These are phyloP conservation scores for Litoditis marina DNA, from an alignment of 2,888 invertebrate genomes.

Conservation along the genomic window DNA sequence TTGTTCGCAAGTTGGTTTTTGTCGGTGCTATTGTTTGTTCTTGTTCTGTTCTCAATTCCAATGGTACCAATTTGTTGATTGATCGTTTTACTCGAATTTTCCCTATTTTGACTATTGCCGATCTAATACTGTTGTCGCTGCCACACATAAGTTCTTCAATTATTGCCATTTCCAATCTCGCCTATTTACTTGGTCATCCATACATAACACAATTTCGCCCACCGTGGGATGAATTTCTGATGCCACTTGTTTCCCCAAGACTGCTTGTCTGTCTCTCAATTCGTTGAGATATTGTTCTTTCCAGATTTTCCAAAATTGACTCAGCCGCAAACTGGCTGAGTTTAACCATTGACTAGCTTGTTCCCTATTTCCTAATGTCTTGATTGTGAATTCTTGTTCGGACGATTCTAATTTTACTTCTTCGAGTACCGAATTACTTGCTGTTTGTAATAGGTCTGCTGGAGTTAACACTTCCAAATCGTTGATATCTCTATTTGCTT, in stretches of 20 bases:
- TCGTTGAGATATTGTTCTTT: background rate
- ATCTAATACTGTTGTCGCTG: background rate
- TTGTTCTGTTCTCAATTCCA: too few species aligned
- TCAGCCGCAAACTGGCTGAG: background rate
- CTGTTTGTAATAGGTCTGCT: background rate
- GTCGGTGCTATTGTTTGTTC: too few species aligned
- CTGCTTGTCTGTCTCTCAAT: background rate
- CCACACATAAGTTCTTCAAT: background rate
- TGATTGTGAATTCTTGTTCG: background rate
- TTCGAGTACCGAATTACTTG: background rate
- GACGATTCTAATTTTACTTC: background rate
- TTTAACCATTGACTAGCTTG: background rate
- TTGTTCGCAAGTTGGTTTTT: too few species aligned
- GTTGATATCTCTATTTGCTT: background rate
- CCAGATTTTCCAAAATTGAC: background rate
- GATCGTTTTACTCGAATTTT: background rate
- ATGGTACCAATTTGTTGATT: background rate
- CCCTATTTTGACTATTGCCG: background rate
- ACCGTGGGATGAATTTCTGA: background rate
- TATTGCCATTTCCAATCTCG: background rate
- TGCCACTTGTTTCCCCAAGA: background rate
- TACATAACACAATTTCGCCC: background rate
- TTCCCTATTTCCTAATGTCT: background rate
- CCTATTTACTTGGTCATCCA: background rate
- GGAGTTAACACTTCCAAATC: background rate